Evolutionary conservation across 2,797 vertebrate genomes (phyloP).

Genomic region (Nasua narica): DNA sequence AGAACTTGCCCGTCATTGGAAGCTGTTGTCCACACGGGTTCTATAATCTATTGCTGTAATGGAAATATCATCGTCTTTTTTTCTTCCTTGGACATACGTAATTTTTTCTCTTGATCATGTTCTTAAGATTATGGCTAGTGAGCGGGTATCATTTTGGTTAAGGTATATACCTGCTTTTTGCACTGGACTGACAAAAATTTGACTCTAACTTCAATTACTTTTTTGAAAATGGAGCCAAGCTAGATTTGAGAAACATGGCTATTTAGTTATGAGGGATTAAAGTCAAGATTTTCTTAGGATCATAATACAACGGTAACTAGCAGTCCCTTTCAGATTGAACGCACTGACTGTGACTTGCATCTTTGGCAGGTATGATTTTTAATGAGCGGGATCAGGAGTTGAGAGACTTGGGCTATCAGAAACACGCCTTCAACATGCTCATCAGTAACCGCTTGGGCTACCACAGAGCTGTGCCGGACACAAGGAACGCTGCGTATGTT

Average conservation of each 20-base stretch:
- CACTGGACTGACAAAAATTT: neutral
- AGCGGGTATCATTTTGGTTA: neutral
- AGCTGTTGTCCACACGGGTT: neutral
- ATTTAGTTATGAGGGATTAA: neutral
- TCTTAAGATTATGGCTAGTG: neutral
- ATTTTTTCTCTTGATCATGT: neutral
- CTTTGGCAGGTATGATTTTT: constrained; percentile 94
- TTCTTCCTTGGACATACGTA: neutral
- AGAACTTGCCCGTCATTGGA: neutral
- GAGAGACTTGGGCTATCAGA: constrained; percentile 94
- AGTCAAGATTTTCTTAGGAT: neutral
- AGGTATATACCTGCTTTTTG: neutral
- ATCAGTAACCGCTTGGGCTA: constrained; percentile 95
- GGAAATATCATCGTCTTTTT: neutral
- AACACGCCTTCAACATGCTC: constrained; percentile 95
- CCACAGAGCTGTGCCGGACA: constrained; percentile 92
- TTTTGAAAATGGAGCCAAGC: neutral
- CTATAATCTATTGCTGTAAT: neutral
- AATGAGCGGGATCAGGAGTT: constrained; percentile 93
- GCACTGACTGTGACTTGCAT: constrained; percentile 22
- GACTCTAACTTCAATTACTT: neutral
- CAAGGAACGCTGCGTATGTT: constrained; percentile 90
- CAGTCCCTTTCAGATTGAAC: neutral
- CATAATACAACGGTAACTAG: too few relatives aligned
- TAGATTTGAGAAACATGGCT: neutral